These are phyloP conservation scores for Cephalotes varians DNA, from an alignment of 2,888 invertebrate genomes.

Conservation along the genomic window DNA sequence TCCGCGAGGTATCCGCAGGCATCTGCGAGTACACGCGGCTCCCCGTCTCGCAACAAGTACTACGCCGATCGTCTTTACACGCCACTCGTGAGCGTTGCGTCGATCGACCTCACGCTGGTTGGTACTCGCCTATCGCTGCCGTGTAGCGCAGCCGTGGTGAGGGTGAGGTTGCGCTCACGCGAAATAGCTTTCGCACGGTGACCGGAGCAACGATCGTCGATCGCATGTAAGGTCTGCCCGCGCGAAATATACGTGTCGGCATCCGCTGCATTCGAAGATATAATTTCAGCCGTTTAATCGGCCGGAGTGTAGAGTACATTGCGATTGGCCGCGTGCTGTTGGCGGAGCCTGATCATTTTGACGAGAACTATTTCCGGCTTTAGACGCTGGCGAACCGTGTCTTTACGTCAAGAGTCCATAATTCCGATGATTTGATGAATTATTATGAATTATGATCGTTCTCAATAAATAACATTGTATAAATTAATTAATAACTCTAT, in stretches of 20 bases:
- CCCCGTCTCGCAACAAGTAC: slow-evolving; percentile 62
- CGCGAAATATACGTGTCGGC: slow-evolving; percentile 50
- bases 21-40: slow-evolving; percentile 63
- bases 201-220: slow-evolving; percentile 47
- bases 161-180: slow-evolving; percentile 55
- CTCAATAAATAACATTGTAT: neutral
- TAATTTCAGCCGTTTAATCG: slow-evolving; percentile 51
- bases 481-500: neutral
- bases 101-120: slow-evolving; percentile 37
- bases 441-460: neutral
- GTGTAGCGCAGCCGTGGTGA: slow-evolving; percentile 35
- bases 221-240: slow-evolving; percentile 41
- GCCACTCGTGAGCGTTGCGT: slow-evolving; percentile 68
- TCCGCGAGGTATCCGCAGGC: slow-evolving; percentile 66
- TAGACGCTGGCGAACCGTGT: neutral
- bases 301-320: slow-evolving; percentile 4
- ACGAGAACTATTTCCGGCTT: slow-evolving; percentile 22
- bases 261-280: slow-evolving; percentile 42
- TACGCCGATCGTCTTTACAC: slow-evolving; percentile 65
- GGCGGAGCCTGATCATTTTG: slow-evolving; percentile 37
- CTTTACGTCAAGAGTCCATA: neutral
- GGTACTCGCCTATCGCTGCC: slow-evolving; percentile 28
- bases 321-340: slow-evolving; percentile 47
- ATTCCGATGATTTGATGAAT: neutral
- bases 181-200: slow-evolving; percentile 56